Base-by-base conservation (phyloP, 2,888 invertebrate species). In the Eutolmus rufibarbis region DNA sequence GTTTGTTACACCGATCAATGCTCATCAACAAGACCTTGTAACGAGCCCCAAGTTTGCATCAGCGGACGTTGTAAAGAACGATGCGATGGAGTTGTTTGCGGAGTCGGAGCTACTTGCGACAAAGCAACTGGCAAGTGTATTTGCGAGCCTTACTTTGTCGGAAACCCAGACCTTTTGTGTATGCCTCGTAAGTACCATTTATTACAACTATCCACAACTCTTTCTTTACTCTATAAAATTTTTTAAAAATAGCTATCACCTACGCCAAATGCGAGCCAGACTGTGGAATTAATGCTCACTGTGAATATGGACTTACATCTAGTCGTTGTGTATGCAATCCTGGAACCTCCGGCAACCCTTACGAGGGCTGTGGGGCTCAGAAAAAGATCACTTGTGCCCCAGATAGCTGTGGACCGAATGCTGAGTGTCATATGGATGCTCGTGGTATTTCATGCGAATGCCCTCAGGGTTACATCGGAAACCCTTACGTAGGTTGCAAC, bases 41-140 rank as follows among this genome's bases (percentile, higher is more conserved):
- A 95, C 43, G 95, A 95, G 81, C 96, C 97, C 0, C 95, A 96
- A 90, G 95, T 97, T 1, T 98, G 98, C 91, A 96, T 98, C 88
- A 95, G 96, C 28, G 97, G 97, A 37, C 95, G 98, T 88, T 98
- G 98, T 91, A 97, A 97, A 91, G 96, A 97, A 90, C 95, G 97
- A 19, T 98, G 98, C 91, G 97, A 97, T 90, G 96, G 96, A 51
- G 94, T 97, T 12, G 95, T 97, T 16, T 98, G 98, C 91, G 98
- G 98, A 8, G 95, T 97, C 51, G 98, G 98, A 8, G 98, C 98
- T 19, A 95, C 95, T 84, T 98, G 98, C 91, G 96, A 97, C 91
- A 95, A 95, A 90, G 94, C 94, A 86, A 95, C 95, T 43, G 97
- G 97, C 89, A 96, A 96, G 93, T 98, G 98, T 92, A 94, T 97